Percentiles rank a stretch among this genome's conserved stretches.
These are phyloP conservation scores for Drosophila flavopinicola DNA, from an alignment of 2,888 invertebrate species.

Conservation along the genomic window DNA sequence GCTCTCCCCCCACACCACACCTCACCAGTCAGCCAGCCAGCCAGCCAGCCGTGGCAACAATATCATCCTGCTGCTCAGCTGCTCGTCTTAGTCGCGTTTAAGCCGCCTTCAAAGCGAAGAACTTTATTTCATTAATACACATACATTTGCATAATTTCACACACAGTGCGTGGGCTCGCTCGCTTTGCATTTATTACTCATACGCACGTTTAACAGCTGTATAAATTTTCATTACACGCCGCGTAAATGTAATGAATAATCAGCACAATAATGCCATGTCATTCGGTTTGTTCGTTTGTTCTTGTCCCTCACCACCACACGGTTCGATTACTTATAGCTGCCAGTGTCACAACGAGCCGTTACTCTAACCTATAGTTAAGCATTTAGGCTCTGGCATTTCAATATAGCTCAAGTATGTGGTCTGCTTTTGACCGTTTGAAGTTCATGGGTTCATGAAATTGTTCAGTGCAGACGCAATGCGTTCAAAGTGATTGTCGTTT, in stretches of 20 bases:
- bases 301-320: slow-evolving; percentile 5
- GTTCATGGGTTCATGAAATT: slow-evolving; percentile 16
- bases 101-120: slow-evolving; percentile 68
- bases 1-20: slow-evolving; percentile 11
- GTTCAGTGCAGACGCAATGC: slow-evolving; percentile 27
- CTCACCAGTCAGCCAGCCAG: too few species aligned
- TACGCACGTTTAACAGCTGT: slow-evolving; percentile 74
- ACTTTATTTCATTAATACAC: slow-evolving; percentile 76
- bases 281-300: slow-evolving; percentile 13
- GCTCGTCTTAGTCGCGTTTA: slow-evolving; percentile 48
- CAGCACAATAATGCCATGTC: slow-evolving; percentile 54
- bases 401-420: slow-evolving; percentile 8
- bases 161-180: slow-evolving; percentile 17
- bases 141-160: slow-evolving; percentile 72
- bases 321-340: slow-evolving; percentile 34
- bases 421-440: slow-evolving; percentile 24
- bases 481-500: slow-evolving; percentile 50
- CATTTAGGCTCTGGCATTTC: neutral
- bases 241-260: slow-evolving; percentile 73
- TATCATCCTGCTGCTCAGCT: slow-evolving; percentile 23
- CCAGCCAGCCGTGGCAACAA: slow-evolving; percentile 32
- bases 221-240: slow-evolving; percentile 70
- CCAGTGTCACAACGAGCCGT: slow-evolving; percentile 2
- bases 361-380: slow-evolving; percentile 2
- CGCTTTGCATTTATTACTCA: slow-evolving; percentile 73